Base-by-base conservation (phyloP, 2,888 invertebrate species). In the Tenodera sinensis region DNA sequence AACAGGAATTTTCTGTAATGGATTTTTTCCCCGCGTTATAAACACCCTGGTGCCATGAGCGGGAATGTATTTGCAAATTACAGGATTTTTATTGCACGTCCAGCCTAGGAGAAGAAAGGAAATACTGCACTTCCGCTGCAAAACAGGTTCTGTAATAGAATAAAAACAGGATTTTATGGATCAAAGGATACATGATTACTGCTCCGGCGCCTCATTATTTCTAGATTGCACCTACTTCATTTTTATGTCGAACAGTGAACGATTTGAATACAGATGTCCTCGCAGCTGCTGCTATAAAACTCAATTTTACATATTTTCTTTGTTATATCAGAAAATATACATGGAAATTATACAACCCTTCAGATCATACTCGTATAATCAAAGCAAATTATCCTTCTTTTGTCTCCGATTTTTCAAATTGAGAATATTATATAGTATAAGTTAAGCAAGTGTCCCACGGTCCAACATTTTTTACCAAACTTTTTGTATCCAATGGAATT, bases 101-200 rank as follows among this genome's bases (percentile, higher is more conserved):
- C 54, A 20, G 54, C 54, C 54, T 71, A 71, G 54, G 54, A 71
- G 54, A 71, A 71, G 54, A 71, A 71, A 71, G 54, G 25, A 15
- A 15, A 71, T 71, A 71, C 54, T 71, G 54, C 54, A 71, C 54
- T 71, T 71, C 54, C 54, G 54, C 54, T 71, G 54, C 54, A 71
- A 71, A 71, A 71, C 54, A 71, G 54, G 54, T 71, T 71, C 54
- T 71, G 87, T 87, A 87, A 87, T 87, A 83, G 87, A 83, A 87
- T 83, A n/a, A 30, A 87, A 87, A 87, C 81, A 47, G 34, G 30
- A 83, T 87, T 87, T 87, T 87, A 87, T 34, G 87, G 87, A 87
- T 87, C 87, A 87, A 87, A 87, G 87, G 87, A n/a, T 27, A 81
- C 30, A 12, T 83, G 82, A 71, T 71, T 71, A 71, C 54, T 71